Conservation (phyloP, 2,797 vertebrate genomes). For the Gymnoscopelus braueri region DNA sequence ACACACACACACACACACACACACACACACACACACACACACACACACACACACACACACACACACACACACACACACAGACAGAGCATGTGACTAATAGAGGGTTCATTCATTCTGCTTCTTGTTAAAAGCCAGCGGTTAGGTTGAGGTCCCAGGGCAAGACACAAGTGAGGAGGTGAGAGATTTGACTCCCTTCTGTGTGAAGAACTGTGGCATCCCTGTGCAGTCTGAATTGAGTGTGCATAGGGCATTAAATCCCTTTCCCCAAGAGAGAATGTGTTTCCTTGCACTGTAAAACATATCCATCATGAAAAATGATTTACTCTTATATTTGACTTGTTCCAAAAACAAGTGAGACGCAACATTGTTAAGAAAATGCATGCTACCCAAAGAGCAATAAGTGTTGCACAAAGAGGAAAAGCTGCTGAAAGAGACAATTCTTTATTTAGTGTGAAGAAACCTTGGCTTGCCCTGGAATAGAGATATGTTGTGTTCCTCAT, state of each 20-base stretch:
- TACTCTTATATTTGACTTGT: no score
- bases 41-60: slow-evolving; percentile 4
- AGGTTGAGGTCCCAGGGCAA: slow-evolving; percentile 22
- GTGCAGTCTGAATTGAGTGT: not conserved
- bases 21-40: not conserved
- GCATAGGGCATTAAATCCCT: not conserved
- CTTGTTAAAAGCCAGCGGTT: slow-evolving; percentile 30
- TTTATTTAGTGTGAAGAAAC: no score
- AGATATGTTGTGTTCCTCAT: no score
- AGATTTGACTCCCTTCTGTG: slow-evolving; percentile 23
- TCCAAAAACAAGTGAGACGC: no score
- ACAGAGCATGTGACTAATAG: slow-evolving; percentile 35
- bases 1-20: not conserved
- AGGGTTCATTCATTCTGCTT: slow-evolving; percentile 49
- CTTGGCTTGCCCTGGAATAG: no score
- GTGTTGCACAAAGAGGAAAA: no score
- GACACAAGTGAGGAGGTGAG: slow-evolving; percentile 36
- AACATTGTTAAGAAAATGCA: no score
- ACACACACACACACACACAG: not conserved
- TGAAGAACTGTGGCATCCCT: not conserved
- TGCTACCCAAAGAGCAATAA: no score
- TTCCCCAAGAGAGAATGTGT: slow-evolving; percentile 3
- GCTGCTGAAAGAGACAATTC: no score
- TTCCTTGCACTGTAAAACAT: slow-evolving; percentile 4
- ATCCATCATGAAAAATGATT: no score